These are phyloP conservation scores for Acleris cristana DNA, from an alignment of 2,888 invertebrate genomes.

Conservation along the genomic window DNA sequence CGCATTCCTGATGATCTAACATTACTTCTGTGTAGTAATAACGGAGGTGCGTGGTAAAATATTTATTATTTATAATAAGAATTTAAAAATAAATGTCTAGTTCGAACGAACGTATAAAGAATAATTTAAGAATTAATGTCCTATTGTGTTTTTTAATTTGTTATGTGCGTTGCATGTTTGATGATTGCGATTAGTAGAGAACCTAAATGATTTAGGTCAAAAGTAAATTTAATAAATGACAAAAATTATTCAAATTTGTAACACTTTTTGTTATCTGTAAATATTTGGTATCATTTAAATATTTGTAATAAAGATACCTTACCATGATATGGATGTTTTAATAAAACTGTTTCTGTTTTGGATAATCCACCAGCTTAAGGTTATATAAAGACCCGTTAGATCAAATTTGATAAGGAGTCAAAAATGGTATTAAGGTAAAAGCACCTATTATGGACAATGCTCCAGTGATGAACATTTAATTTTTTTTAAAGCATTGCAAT, in stretches of 20 bases:
- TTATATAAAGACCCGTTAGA: not conserved
- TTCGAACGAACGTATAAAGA: slow-evolving; percentile 44
- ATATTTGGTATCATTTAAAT: slow-evolving; percentile 66
- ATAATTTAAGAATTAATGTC: slow-evolving; percentile 41
- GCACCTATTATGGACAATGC: too few relatives aligned
- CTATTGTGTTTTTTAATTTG: slow-evolving; percentile 42
- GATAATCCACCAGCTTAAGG: too few relatives aligned
- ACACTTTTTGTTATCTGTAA: slow-evolving; percentile 68
- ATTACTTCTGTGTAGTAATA: slow-evolving; percentile 52
- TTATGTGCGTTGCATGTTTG: slow-evolving; percentile 42
- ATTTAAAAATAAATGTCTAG: slow-evolving; percentile 53
- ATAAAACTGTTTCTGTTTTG: slow-evolving; percentile 25
- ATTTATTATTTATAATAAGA: slow-evolving; percentile 66
- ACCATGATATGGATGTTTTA: slow-evolving; percentile 61
- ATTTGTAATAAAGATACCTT: slow-evolving; percentile 76
- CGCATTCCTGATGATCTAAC: slow-evolving; percentile 57
- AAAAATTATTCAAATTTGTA: slow-evolving; percentile 49
- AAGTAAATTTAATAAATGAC: slow-evolving; percentile 36
- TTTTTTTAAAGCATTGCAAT: too few relatives aligned
- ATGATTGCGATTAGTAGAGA: slow-evolving; percentile 41
- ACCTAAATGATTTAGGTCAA: slow-evolving; percentile 38
- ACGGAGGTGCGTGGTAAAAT: slow-evolving; percentile 62
- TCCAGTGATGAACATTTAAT: too few relatives aligned
- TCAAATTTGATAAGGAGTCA: not conserved
- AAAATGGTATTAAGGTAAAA: not conserved